Evolutionary conservation across 2,888 invertebrate species (phyloP).

Genomic region (Prosopocoilus inquinatus): DNA sequence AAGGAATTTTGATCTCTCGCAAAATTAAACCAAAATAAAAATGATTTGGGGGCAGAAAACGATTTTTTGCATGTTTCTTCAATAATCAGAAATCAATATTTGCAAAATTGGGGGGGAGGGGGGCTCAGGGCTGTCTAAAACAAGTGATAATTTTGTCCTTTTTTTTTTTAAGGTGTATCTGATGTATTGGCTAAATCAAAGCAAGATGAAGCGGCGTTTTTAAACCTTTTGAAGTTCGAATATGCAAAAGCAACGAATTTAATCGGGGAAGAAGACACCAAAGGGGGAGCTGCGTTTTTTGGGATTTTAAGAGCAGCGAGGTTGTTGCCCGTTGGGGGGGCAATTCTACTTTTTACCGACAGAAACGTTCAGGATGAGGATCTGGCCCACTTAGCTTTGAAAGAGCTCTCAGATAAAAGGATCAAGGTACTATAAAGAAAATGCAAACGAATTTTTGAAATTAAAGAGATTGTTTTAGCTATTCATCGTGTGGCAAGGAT

Average conservation of each 20-base stretch:
- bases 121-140: too few relatives aligned
- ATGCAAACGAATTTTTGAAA: conserved; percentile 2
- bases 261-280: conserved; percentile 29
- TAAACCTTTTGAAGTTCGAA: conserved; percentile 7
- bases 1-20: too few relatives aligned
- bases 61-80: too few relatives aligned
- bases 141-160: too few relatives aligned
- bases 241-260: conserved; percentile 16
- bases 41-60: too few relatives aligned
- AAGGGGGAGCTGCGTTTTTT: conserved; percentile 58
- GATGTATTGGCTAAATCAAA: too few relatives aligned
- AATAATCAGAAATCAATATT: too few relatives aligned
- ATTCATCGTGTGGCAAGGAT: conserved; percentile 53
- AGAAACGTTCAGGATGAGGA: conserved; percentile 56
- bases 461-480: conserved; percentile 40
- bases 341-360: conserved; percentile 61
- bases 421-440: conserved; percentile 48
- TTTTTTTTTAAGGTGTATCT: too few relatives aligned
- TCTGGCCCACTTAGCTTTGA: conserved; percentile 50
- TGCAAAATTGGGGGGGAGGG: too few relatives aligned
- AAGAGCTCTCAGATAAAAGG: conserved; percentile 49
- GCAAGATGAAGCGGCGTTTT: too few relatives aligned
- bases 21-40: too few relatives aligned
- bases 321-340: conserved; percentile 62
- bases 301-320: conserved; percentile 61